Evolutionary conservation across 2,888 invertebrate species (phyloP).

Genomic region (Onchidella celtica): DNA sequence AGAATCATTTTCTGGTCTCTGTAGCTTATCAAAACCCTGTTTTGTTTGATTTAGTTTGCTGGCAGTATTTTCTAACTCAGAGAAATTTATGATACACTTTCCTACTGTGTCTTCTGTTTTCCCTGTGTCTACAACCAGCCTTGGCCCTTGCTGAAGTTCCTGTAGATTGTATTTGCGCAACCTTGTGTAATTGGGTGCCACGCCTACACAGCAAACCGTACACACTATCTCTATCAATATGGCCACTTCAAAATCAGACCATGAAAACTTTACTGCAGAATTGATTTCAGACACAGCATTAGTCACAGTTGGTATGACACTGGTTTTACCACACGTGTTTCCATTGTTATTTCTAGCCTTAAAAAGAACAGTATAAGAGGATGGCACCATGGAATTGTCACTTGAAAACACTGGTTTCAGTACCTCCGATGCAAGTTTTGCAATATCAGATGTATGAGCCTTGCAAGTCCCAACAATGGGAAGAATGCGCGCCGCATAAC

Average conservation of each 20-base stretch:
- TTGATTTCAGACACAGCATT: conserved; percentile 85
- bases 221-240: conserved; percentile 92
- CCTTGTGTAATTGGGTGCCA: conserved; percentile 89
- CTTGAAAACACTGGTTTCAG: conserved; percentile 86
- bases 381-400: conserved; percentile 56
- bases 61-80: no score
- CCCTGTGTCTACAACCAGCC: neutral
- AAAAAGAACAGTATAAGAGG: conserved; percentile 68
- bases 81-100: neutral
- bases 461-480: conserved; percentile 90
- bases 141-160: conserved; percentile 80
- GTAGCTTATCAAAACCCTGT: no score
- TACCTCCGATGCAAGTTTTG: conserved; percentile 84
- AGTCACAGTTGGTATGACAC: conserved; percentile 84
- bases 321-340: conserved; percentile 83
- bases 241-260: conserved; percentile 83
- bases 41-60: no score
- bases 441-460: conserved; percentile 89
- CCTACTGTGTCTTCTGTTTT: no score
- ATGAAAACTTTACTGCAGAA: conserved; percentile 77
- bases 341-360: conserved; percentile 75
- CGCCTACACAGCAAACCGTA: conserved; percentile 88
- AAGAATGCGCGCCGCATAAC: conserved; percentile 88
- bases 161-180: conserved; percentile 92
- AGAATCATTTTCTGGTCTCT: no score